A percentile compares a stretch with the other conserved stretches of the same genome.
Evolutionary conservation across 2,113 vertebrate species (phyloP).

Genomic region (Syrmaticus mikado): DNA sequence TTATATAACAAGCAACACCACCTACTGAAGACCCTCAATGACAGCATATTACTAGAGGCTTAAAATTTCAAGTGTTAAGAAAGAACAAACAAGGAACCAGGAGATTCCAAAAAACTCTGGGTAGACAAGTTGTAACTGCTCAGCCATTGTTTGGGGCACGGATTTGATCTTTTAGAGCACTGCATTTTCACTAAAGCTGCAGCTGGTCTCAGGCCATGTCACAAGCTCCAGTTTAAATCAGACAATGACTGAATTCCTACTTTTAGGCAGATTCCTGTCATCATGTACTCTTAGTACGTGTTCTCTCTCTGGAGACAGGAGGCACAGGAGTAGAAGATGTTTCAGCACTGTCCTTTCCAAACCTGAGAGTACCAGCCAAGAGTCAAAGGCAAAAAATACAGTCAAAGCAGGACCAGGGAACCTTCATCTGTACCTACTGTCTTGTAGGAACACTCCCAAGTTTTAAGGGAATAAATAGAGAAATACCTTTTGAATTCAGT

Average conservation of each 20-base stretch:
- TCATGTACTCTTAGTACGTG: neutral
- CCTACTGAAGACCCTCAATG: neutral
- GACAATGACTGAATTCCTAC: neutral
- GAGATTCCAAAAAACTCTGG: neutral
- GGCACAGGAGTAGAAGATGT: neutral
- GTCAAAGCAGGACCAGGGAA: neutral
- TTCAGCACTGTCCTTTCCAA: neutral
- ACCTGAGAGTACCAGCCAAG: neutral
- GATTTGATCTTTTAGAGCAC: neutral
- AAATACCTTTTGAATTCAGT: neutral
- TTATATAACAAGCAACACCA: neutral
- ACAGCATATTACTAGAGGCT: neutral
- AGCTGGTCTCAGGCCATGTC: neutral
- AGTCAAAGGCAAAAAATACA: neutral
- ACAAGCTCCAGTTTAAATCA: neutral
- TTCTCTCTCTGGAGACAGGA: neutral
- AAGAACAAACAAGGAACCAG: neutral
- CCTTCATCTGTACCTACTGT: neutral
- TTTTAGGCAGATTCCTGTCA: neutral
- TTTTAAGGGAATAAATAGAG: neutral
- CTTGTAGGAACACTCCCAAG: neutral
- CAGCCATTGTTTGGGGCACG: neutral
- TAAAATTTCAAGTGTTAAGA: neutral
- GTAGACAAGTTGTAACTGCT: neutral
- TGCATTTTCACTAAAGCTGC: neutral